phyloP scores from a whole-genome alignment of 2,113 vertebrate species.

The Gymnocephalus cernua region DNA sequence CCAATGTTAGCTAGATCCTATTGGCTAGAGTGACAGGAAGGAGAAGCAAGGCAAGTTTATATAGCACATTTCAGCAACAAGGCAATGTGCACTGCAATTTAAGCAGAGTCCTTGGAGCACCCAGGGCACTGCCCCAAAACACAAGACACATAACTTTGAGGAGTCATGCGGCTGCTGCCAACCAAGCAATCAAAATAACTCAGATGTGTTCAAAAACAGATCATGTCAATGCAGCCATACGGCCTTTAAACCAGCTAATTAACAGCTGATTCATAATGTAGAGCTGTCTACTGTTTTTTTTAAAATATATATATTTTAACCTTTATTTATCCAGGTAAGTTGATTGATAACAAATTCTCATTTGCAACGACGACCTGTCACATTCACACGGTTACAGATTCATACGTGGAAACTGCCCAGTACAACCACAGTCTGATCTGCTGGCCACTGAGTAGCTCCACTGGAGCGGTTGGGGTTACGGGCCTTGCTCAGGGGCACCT shows the following conservation, averaged over 20 bases:
- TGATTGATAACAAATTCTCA: no score
- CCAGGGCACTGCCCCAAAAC: constrained; percentile 27
- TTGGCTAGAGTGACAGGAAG: not conserved
- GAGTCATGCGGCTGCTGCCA: constrained; percentile 12
- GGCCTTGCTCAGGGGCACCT: no score
- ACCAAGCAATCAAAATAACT: not conserved
- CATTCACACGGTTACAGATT: no score
- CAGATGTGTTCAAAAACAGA: not conserved
- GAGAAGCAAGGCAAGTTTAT: no score
- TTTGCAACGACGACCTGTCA: no score
- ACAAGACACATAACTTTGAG: constrained; percentile 14
- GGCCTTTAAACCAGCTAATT: constrained; percentile 19
- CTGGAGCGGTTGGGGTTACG: no score
- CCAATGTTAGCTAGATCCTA: not conserved
- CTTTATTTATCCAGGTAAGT: no score
- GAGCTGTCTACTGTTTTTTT: not conserved
- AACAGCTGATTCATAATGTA: constrained; percentile 14
- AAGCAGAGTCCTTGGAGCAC: constrained; percentile 16
- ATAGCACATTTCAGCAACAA: no score
- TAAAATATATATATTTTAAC: no score
- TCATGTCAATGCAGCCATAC: not conserved
- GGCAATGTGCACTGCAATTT: constrained; percentile 15
- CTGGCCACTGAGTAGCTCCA: no score
- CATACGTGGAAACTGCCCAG: no score
- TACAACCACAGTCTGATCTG: no score